Percentiles rank a stretch among this genome's conserved stretches.
Evolutionary conservation across 2,113 vertebrate species (phyloP).

Genomic region (Mesoclemmys tuberculata): DNA sequence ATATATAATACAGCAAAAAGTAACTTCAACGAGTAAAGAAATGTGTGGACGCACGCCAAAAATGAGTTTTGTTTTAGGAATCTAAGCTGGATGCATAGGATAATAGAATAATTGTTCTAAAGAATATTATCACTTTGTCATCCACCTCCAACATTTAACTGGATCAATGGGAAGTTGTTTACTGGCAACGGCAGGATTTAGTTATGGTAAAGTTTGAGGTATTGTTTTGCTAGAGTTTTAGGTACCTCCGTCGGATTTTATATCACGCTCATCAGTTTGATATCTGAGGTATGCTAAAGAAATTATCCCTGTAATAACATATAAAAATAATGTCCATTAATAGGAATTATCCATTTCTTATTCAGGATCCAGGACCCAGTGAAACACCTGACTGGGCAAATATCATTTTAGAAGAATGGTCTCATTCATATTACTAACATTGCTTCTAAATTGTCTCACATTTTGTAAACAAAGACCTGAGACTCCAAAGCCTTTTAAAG

Average conservation of each 20-base stretch:
- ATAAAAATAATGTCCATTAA: background rate
- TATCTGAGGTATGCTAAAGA: background rate
- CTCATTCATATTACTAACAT: background rate
- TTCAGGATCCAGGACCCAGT: background rate
- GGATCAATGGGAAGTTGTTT: conserved; percentile 79
- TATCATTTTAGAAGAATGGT: background rate
- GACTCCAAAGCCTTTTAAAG: background rate
- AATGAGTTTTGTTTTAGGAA: background rate
- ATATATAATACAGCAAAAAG: background rate
- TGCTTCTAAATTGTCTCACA: background rate
- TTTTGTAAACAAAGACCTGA: background rate
- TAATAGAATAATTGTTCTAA: background rate
- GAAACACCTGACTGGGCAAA: background rate
- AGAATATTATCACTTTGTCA: conserved; percentile 13
- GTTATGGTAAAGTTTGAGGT: conserved; percentile 79
- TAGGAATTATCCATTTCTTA: background rate
- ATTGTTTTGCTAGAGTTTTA: background rate
- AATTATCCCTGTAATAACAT: background rate
- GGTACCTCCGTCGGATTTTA: background rate
- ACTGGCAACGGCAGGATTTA: conserved; percentile 80
- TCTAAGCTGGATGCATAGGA: rapidly evolving
- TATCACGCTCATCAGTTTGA: rapidly evolving
- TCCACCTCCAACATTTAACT: conserved; percentile 80
- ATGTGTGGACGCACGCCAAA: background rate
- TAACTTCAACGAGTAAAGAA: background rate